Base-by-base conservation (phyloP, 1,140 invertebrate species). In the Fragariocoptes setiger region DNA sequence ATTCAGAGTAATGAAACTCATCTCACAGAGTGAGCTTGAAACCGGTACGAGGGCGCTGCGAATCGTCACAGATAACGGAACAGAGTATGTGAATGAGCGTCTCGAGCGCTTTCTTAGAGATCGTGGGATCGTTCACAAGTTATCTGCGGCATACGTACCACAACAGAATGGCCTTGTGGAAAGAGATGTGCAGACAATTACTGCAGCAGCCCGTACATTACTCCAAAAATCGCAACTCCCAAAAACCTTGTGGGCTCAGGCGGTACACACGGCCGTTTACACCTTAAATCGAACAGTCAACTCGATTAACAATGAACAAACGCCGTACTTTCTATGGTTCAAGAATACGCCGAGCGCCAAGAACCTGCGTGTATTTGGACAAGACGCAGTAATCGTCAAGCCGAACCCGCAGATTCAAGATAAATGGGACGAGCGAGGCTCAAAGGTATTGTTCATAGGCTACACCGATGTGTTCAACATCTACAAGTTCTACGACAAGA, bases 91-190 rank as follows among this genome's bases (percentile, higher is more conserved):
- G 16, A 46, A 46, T 35, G 16, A 40, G 14, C 13, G 18, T 16
- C 37, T 46, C 16, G 21, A 43, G 20, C 19, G 38, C 3, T 25
- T 19, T 4, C 21, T 19, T 12, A 3, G 37, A 16, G 17, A 20
- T 5, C 3, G 19, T 16, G 38, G 42, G 0, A 46, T 46, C 13
- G 21, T 8, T 16, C 61, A 61, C 52, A 52, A 63, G 41, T 54
- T 52, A 36, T 60, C 56, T 8, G 52, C 59, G 35, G 52, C 57
- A 35, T 52, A 57, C 41, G 61, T 56, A 8, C 61, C 62, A 40
- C 54, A 66, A 45, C 48, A 54, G 48, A 65, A 66, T 56, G 57
- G 60, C 46, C 53, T 62, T 2, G 48, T 60, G 16, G 62, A 66
- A 45, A 47, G 61, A 22, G 57, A 60, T 49, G 57, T 56, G 42